phyloP scores from a whole-genome alignment of 1,140 invertebrate genomes.

The Zaprionus vittiger region DNA sequence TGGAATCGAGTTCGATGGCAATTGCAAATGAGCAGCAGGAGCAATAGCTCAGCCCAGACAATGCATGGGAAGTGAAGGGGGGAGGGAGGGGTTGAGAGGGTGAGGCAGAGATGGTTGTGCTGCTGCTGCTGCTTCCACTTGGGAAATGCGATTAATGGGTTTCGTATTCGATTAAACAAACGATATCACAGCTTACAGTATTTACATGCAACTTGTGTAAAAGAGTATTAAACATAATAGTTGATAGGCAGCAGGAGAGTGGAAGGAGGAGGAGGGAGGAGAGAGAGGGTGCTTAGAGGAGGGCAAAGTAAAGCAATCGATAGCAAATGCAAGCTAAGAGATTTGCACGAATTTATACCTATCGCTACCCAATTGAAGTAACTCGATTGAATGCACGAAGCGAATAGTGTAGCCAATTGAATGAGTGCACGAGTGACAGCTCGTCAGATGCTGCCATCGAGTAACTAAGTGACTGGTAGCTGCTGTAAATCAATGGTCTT shows the following conservation, averaged over 20 bases:
- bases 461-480: neutral
- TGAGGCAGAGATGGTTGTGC: neutral
- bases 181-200: constrained; percentile 24
- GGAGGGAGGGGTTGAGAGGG: neutral
- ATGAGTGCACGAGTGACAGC: neutral
- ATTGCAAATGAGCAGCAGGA: constrained; percentile 54
- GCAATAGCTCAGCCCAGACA: neutral
- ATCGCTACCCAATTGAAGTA: neutral
- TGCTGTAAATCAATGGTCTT: neutral
- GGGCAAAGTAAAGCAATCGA: neutral
- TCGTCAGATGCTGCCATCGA: neutral
- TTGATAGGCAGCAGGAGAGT: neutral
- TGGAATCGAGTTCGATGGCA: constrained; percentile 39
- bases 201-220: constrained; percentile 17
- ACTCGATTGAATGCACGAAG: neutral
- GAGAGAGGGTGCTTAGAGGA: neutral
- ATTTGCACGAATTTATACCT: constrained; percentile 2
- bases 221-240: constrained; percentile 17
- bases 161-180: constrained; percentile 28
- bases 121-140: constrained; percentile 13
- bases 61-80: neutral
- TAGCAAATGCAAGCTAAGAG: neutral
- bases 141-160: constrained; percentile 47
- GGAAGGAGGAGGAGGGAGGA: neutral
- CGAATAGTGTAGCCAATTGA: neutral